Conservation (phyloP, 2,797 vertebrate genomes). For the Heteromormyrus szaboi region DNA sequence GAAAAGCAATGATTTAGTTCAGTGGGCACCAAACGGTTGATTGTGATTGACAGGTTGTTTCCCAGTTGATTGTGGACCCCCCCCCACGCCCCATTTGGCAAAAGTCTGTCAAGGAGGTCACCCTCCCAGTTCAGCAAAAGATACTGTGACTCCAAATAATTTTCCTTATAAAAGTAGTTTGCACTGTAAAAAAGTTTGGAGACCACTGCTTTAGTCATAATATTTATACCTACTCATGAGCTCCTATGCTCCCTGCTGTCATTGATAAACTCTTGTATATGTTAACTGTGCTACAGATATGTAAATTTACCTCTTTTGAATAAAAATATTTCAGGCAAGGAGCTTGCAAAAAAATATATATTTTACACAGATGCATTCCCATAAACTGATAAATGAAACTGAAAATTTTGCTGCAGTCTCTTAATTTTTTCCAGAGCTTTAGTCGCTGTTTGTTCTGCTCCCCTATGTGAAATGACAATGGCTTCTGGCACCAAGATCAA, state of each 20-base stretch:
- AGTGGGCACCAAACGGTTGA: not conserved
- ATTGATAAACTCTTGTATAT: not conserved
- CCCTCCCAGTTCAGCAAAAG: not conserved
- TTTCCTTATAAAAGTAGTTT: constrained; percentile 15
- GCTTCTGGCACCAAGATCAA: not conserved
- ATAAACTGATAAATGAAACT: not conserved
- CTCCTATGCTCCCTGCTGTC: not conserved
- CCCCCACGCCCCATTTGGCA: not conserved
- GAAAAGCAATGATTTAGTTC: not conserved
- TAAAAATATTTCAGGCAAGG: not conserved
- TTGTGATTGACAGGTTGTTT: not conserved
- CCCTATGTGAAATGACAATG: not conserved
- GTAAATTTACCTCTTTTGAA: not conserved
- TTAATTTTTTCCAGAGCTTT: not conserved
- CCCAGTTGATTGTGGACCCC: not conserved
- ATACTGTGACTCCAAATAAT: constrained; percentile 19
- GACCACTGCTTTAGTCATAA: not conserved
- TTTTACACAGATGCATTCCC: not conserved
- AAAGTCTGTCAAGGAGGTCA: not conserved
- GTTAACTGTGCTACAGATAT: not conserved
- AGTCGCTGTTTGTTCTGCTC: not conserved
- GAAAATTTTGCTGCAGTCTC: not conserved
- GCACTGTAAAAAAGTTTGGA: not conserved
- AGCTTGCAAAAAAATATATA: not conserved
- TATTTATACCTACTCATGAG: constrained; percentile 13